A percentile compares a stretch with the other conserved stretches of the same genome.
phyloP scores from a whole-genome alignment of 2,888 invertebrate species.

The Heteromurus nitidus region DNA sequence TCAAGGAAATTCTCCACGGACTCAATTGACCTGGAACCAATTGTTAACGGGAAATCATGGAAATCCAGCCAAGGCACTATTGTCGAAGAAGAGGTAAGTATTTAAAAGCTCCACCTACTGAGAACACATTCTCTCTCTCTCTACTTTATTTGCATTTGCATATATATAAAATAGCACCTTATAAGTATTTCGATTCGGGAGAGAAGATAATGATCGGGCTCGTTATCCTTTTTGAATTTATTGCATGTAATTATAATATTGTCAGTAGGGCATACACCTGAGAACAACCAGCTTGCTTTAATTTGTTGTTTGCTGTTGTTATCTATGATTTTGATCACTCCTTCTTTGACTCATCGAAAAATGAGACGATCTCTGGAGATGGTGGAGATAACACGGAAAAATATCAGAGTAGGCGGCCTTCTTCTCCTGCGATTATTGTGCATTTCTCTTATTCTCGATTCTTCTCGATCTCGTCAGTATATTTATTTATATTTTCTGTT shows the following conservation, averaged over 20 bases:
- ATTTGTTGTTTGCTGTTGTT: constrained; percentile 14
- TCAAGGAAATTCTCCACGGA: constrained; percentile 73
- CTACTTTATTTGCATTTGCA: too few species aligned
- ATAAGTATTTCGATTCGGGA: too few species aligned
- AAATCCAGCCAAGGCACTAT: constrained; percentile 69
- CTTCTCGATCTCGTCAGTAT: too few species aligned
- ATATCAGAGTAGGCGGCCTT: not conserved
- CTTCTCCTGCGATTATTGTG: too few species aligned
- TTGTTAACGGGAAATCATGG: constrained; percentile 65
- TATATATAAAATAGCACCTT: too few species aligned
- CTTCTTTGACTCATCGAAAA: constrained; percentile 5
- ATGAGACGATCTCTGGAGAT: constrained; percentile 21
- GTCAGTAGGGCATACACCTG: not conserved
- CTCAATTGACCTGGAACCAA: constrained; percentile 72
- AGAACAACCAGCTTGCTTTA: not conserved
- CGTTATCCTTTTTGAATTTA: not conserved
- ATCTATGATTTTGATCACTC: constrained; percentile 1
- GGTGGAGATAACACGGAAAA: not conserved
- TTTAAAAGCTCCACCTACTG: too few species aligned
- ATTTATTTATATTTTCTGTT: too few species aligned
- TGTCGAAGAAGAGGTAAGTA: constrained; percentile 73
- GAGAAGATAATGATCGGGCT: not conserved
- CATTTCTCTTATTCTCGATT: too few species aligned
- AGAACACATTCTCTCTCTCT: too few species aligned
- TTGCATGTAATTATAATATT: not conserved